Base-by-base conservation (phyloP, 2,888 invertebrate genomes). In the Ariolimax columbianus region DNA sequence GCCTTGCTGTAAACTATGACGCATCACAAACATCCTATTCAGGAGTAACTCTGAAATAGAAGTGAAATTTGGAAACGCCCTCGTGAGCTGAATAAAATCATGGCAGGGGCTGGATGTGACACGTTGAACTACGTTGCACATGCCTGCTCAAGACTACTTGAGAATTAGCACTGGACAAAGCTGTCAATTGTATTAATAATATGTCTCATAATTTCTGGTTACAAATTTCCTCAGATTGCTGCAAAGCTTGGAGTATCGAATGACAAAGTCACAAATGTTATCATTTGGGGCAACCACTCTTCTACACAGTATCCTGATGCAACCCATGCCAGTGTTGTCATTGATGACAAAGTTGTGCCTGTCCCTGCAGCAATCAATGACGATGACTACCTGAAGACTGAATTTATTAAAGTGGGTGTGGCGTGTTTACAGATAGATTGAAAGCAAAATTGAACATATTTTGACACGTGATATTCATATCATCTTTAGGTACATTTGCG, bases 231-330 rank as follows among this genome's bases (percentile, higher is more conserved):
- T 68, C 89, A 95, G 95, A 93, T 95, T 91, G 95, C 95, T 43
- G 89, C 90, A 4, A 92, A 93, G 77, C 88, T 95, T 30, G 94
- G 94, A 30, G 92, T 95, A 23, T 89, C 95, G 7, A 88, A 87
- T 51, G 96, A 96, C 87, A 95, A 96, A 92, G 97, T 99, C 0
- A 96, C 96, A 91, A 98, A 98, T 94, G 97, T 98, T n/a, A 97
- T 98, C 87, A 99, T 99, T 94, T 99, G 99, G 99, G 99, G 99
- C 75, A 99, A 99, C 95, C 99, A 99, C 94, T 99, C 99, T 0
- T 97, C 98, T 9, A 99, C 99, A 17, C 99, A 99, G 95, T 99
- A 97, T 94, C 99, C 99, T 11, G 99, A 99, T 95, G 97, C 97
- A 0, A 95, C 96, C 38, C 94, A 94, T 88, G 95, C 95, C 63